Conservation (phyloP, 64 coral and sea anemone species). For the Pocillopora verrucosa region DNA sequence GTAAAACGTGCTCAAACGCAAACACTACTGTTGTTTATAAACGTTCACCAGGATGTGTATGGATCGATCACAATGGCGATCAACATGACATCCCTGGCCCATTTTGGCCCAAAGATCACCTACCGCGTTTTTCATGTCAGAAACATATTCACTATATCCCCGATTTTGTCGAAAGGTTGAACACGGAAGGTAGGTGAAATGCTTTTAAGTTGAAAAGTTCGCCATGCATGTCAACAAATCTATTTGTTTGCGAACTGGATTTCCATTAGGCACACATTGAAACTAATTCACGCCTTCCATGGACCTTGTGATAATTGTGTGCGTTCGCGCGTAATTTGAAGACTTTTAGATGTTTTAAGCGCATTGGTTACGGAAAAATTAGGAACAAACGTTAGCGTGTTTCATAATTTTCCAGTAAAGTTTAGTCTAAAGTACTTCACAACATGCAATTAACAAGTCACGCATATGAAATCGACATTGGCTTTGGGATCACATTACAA, state of each 20-base stretch:
- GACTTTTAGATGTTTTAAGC: not conserved
- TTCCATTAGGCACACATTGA: not conserved
- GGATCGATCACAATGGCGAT: conserved; percentile 65
- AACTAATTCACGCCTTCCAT: not conserved
- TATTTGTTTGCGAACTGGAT: not conserved
- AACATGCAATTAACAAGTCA: conserved; percentile 13
- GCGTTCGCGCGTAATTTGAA: not conserved
- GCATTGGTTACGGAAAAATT: not conserved
- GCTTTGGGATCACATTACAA: conserved; percentile 24
- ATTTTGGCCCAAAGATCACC: conserved; percentile 86
- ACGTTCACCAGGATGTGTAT: conserved; percentile 48
- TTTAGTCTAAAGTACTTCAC: not conserved
- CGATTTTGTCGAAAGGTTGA: conserved; percentile 74
- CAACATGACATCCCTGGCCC: conserved; percentile 73
- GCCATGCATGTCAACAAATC: not conserved
- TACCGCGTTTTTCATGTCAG: conserved; percentile 79
- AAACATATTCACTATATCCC: conserved; percentile 67
- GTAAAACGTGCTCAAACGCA: not conserved
- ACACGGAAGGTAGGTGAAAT: conserved; percentile 70
- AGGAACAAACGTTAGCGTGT: not conserved
- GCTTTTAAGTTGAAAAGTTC: not conserved
- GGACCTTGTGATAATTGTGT: not conserved
- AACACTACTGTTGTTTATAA: conserved; percentile 36
- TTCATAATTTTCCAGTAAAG: not conserved
- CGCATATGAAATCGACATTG: conserved; percentile 32